phyloP scores from a whole-genome alignment of 2,888 invertebrate genomes.

The Stenotaenia linearis region DNA sequence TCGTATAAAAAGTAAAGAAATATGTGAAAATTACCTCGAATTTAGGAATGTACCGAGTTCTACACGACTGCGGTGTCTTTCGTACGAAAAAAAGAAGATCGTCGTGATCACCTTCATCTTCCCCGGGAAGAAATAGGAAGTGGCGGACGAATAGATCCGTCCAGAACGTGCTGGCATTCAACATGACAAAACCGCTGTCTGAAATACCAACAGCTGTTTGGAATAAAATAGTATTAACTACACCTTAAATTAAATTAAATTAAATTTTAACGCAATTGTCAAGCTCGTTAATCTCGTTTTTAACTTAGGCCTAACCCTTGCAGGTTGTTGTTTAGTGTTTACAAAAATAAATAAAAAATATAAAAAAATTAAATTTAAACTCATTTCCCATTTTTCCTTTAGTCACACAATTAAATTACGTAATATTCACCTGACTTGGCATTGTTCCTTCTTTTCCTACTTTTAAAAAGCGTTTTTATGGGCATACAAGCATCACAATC shows the following conservation, averaged over 20 bases:
- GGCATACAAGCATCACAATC: not conserved
- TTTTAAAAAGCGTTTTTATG: not conserved
- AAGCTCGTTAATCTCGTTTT: too few species aligned
- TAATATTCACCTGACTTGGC: not conserved
- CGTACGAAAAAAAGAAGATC: constrained; percentile 85
- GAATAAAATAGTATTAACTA: not conserved
- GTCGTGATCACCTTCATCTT: constrained; percentile 84
- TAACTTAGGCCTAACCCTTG: too few species aligned
- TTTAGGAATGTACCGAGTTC: constrained; percentile 79
- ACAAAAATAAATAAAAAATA: too few species aligned
- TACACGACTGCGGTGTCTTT: constrained; percentile 80
- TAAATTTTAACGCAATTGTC: too few species aligned
- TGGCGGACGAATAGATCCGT: constrained; percentile 90
- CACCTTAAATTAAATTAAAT: too few species aligned
- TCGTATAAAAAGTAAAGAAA: constrained; percentile 42
- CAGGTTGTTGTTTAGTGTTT: too few species aligned
- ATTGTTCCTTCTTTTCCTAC: not conserved
- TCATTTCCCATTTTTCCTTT: not conserved
- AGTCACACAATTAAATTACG: too few species aligned
- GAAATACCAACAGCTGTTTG: constrained; percentile 39
- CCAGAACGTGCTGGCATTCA: constrained; percentile 92
- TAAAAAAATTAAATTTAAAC: too few species aligned
- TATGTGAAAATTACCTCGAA: constrained; percentile 60
- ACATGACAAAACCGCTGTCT: constrained; percentile 87
- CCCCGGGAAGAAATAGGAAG: constrained; percentile 82